These are phyloP conservation scores for Lophura nycthemera DNA, from an alignment of 2,113 vertebrate species.

Conservation along the genomic window DNA sequence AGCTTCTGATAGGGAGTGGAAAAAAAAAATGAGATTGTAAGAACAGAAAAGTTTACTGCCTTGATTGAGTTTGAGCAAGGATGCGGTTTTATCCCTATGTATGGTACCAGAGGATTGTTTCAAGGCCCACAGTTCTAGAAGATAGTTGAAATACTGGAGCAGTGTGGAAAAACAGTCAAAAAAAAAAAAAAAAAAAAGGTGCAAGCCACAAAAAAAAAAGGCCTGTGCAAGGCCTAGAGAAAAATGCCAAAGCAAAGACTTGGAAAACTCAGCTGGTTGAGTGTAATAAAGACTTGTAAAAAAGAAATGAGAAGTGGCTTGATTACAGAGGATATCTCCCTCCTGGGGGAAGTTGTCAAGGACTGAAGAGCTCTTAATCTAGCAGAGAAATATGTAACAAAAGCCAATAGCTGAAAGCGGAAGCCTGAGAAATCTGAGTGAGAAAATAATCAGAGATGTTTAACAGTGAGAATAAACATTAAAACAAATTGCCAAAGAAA, in stretches of 20 bases:
- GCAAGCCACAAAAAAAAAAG: too few species aligned
- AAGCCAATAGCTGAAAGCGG: background rate
- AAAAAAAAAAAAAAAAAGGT: background rate
- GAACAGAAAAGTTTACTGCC: background rate
- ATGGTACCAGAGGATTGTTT: background rate
- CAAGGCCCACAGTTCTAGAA: background rate
- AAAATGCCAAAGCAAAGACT: background rate
- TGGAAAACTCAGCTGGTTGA: background rate
- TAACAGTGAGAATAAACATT: background rate
- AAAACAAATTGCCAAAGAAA: constrained; percentile 17
- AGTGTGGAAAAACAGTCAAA: background rate
- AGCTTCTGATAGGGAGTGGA: background rate
- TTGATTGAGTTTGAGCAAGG: background rate
- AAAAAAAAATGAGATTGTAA: background rate
- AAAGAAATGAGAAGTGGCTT: background rate
- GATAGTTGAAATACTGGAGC: constrained; percentile 3
- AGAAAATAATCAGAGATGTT: constrained; percentile 9
- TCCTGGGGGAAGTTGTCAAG: background rate
- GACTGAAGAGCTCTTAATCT: constrained; percentile 10
- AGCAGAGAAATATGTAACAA: background rate
- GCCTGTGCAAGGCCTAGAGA: background rate
- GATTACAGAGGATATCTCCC: background rate
- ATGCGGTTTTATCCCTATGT: background rate
- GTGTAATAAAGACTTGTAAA: constrained; percentile 4
- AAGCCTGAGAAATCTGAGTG: constrained; percentile 25